These are phyloP conservation scores for Andrena trimmerana DNA, from an alignment of 2,888 invertebrate genomes.

Conservation along the genomic window DNA sequence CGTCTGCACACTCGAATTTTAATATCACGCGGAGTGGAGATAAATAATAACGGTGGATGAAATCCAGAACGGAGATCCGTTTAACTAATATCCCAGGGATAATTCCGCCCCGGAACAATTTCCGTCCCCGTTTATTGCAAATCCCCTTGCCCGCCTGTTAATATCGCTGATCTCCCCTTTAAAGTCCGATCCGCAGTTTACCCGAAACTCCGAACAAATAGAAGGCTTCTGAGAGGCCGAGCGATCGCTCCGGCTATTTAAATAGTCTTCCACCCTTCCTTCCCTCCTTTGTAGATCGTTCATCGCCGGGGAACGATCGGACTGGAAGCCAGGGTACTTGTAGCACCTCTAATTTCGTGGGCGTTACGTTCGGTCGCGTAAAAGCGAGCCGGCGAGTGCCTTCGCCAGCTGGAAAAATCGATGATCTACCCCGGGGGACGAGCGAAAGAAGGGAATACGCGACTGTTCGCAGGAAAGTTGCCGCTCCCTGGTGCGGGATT, in stretches of 20 bases:
- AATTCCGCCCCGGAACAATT: constrained; percentile 20
- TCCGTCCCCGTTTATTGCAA: background rate
- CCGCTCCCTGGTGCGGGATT: background rate
- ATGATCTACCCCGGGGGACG: background rate
- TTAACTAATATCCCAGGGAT: constrained; percentile 21
- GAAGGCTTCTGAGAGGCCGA: background rate
- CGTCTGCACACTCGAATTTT: background rate
- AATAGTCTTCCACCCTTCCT: background rate
- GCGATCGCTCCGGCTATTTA: background rate
- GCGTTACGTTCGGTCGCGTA: background rate
- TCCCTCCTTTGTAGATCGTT: background rate
- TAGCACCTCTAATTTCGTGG: background rate
- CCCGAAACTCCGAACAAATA: background rate
- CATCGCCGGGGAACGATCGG: background rate
- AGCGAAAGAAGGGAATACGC: background rate
- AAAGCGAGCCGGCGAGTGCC: background rate
- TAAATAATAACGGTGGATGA: constrained; percentile 14
- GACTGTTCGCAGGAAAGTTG: background rate
- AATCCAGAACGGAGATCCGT: background rate
- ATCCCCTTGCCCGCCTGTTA: constrained; percentile 7
- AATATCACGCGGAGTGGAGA: background rate
- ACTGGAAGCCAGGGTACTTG: background rate
- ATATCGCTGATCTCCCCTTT: constrained; percentile 5
- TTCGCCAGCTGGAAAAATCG: no score
- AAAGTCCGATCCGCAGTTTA: constrained; percentile 5